Percentiles rank a stretch among this genome's conserved stretches.
Conservation (phyloP, 2,888 invertebrate genomes). For the Hetaerina titia region DNA sequence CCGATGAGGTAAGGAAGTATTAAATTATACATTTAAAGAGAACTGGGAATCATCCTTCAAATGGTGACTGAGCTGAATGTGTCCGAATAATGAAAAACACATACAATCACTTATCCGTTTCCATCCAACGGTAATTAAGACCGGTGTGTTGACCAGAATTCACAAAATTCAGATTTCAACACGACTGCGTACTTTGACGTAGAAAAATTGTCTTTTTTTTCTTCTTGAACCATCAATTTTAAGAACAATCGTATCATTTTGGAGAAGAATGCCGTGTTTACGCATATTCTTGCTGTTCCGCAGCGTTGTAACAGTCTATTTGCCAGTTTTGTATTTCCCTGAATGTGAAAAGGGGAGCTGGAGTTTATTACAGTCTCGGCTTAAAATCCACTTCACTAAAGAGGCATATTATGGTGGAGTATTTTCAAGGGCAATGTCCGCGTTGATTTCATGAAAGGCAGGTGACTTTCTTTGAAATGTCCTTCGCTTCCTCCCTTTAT, state of each 20-base stretch:
- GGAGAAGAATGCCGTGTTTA: neutral
- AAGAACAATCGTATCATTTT: neutral
- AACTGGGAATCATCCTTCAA: neutral
- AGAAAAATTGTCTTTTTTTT: neutral
- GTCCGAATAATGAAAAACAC: neutral
- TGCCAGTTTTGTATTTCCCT: neutral
- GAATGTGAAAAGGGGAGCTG: neutral
- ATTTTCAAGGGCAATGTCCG: neutral
- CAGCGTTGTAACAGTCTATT: neutral
- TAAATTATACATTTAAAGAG: neutral
- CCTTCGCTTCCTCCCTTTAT: neutral
- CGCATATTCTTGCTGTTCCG: neutral
- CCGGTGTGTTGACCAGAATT: neutral
- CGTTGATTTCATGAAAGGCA: neutral
- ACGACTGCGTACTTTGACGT: neutral
- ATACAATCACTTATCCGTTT: neutral
- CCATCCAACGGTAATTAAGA: neutral
- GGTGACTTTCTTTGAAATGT: neutral
- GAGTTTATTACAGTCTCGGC: neutral
- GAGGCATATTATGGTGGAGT: neutral
- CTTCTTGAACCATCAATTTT: neutral
- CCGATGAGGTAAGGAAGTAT: neutral
- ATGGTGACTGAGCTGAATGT: neutral
- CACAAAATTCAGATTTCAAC: constrained; percentile 6
- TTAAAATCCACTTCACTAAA: neutral